Evolutionary conservation across 2,113 vertebrate species (phyloP).

Genomic region (Piaya cayana): DNA sequence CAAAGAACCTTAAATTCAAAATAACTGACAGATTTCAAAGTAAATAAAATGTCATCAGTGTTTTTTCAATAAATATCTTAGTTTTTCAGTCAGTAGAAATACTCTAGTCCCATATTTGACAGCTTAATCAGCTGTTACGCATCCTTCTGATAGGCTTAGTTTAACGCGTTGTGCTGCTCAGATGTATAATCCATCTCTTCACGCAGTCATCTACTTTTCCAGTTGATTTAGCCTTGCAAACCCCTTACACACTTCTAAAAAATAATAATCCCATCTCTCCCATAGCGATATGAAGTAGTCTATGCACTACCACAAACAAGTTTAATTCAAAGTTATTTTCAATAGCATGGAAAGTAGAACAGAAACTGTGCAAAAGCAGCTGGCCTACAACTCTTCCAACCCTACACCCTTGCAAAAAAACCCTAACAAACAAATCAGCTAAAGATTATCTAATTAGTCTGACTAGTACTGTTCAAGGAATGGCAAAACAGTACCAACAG

Average conservation of each 20-base stretch:
- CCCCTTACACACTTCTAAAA: neutral
- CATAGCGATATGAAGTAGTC: neutral
- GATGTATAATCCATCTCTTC: neutral
- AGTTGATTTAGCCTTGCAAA: neutral
- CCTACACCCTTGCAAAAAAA: neutral
- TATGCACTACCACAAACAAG: neutral
- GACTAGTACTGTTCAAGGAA: neutral
- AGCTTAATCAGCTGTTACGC: neutral
- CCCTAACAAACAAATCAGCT: neutral
- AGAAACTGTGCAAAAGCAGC: neutral
- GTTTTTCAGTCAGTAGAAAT: neutral
- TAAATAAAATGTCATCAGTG: neutral
- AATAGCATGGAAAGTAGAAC: neutral
- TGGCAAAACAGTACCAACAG: neutral
- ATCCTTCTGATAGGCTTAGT: neutral
- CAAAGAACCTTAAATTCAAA: neutral
- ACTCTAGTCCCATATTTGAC: neutral
- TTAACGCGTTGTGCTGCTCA: neutral
- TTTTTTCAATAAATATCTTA: neutral
- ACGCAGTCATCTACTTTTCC: neutral
- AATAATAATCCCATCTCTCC: neutral
- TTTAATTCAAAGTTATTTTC: neutral
- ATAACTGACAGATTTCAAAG: neutral
- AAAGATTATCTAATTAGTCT: neutral
- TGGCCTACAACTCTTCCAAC: neutral